Base-by-base conservation (phyloP, 2,888 invertebrate species). In the Tachystola acroxantha region DNA sequence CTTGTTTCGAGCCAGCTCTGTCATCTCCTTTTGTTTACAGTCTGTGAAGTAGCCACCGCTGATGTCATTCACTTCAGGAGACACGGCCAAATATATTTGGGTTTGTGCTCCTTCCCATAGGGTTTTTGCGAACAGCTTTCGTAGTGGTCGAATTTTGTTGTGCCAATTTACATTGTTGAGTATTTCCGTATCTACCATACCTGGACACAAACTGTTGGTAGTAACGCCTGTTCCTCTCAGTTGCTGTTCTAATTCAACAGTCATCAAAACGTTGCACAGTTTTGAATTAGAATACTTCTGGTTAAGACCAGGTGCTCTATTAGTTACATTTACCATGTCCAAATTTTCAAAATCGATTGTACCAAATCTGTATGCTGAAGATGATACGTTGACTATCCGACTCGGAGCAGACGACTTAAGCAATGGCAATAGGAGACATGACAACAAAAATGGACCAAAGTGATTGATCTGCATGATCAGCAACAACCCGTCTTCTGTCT, bases 191-290 rank as follows among this genome's bases (percentile, higher is more conserved):
- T 90, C 90, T 32, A 94, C 91, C 74, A 92, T 87, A 16, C 96
- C 96, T 0, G 96, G 96, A 78, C 96, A 95, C 35, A 96, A 78
- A 54, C 91, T 92, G 64, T 96, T 95, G 0, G 89, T 92, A 0
- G 93, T 94, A 0, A 95, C 91, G 11, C 90, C 90, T 1, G 91
- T 89, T 2, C 90, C 92, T 59, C 92, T 88, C 34, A 95, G 68
- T 36, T 90, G 87, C 36, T 89, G 85, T 2, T 92, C 91, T 43
- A 95, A 70, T 71, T 95, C 95, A 16, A 88, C 66, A 0, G 93
- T 90, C 59, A 93, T 94, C 38, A 91, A 89, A 42, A 95, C 90
- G 54, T 94, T 94, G 28, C 91, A 93, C 47, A 91, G 90, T 14
- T 33, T 33, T 24, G 32, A 10, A n/a, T 25, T 25, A 10, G 3